Conservation (phyloP, 92 coral and sea anemone species). For the Epizoanthus stellaris region DNA sequence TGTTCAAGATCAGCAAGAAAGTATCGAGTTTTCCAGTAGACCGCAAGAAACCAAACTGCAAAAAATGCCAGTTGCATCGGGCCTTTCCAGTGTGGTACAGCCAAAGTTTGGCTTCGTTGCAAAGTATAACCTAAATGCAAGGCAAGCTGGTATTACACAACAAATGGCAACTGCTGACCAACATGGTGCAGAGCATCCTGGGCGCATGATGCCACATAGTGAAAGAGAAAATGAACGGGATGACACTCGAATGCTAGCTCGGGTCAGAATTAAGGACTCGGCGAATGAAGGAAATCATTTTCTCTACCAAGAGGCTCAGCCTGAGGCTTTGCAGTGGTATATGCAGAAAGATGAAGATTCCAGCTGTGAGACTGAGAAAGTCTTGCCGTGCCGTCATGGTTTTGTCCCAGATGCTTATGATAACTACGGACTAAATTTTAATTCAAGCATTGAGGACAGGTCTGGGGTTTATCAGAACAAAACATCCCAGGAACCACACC, state of each 20-base stretch:
- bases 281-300: background rate
- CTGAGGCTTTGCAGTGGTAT: constrained; percentile 15
- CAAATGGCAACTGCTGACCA: background rate
- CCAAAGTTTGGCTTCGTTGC: no score
- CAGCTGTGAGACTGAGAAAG: background rate
- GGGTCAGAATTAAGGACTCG: background rate
- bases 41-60: background rate
- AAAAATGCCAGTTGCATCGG: no score
- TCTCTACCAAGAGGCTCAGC: background rate
- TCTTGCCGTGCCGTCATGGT: background rate
- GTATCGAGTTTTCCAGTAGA: background rate
- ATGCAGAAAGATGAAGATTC: background rate
- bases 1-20: background rate
- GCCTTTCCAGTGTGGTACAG: no score
- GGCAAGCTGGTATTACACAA: background rate
- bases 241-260: background rate
- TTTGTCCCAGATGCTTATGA: background rate
- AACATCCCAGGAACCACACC: background rate
- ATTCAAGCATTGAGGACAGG: background rate
- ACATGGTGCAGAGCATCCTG: background rate
- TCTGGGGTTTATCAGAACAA: background rate
- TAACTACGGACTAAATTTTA: background rate
- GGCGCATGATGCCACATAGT: background rate
- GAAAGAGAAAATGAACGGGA: background rate
- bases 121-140: background rate